Conservation (phyloP, 2,797 vertebrate genomes). For the Rhinichthys osculus region DNA sequence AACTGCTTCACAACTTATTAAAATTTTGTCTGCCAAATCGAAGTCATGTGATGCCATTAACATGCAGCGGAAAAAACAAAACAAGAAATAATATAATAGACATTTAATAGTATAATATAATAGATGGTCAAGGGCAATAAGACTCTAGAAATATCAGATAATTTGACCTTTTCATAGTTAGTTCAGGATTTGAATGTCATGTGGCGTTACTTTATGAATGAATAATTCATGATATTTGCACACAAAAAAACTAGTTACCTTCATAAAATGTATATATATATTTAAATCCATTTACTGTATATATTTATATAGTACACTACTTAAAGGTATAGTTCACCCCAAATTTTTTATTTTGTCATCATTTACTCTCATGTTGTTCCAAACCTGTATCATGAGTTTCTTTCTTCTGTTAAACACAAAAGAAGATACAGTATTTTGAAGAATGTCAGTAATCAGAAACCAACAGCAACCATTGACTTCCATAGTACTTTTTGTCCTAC, state of each 20-base stretch:
- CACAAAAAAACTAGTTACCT: background rate
- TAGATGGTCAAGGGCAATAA: background rate
- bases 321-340: no score
- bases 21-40: background rate
- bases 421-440: no score
- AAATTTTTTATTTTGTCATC: no score
- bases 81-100: no score
- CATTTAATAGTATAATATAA: background rate
- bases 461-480: no score
- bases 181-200: background rate
- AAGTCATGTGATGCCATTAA: background rate
- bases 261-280: background rate
- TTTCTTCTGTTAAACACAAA: no score
- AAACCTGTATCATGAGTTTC: no score
- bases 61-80: background rate
- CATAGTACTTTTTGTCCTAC: no score
- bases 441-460: no score
- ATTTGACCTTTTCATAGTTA: background rate
- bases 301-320: background rate
- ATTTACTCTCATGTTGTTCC: no score
- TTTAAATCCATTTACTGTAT: background rate
- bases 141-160: background rate
- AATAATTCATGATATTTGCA: background rate
- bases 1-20: background rate
- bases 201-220: background rate